Percentiles rank a stretch among this genome's conserved stretches.
These are phyloP conservation scores for Phorcus lineatus DNA, from an alignment of 2,888 invertebrate genomes.

Conservation along the genomic window DNA sequence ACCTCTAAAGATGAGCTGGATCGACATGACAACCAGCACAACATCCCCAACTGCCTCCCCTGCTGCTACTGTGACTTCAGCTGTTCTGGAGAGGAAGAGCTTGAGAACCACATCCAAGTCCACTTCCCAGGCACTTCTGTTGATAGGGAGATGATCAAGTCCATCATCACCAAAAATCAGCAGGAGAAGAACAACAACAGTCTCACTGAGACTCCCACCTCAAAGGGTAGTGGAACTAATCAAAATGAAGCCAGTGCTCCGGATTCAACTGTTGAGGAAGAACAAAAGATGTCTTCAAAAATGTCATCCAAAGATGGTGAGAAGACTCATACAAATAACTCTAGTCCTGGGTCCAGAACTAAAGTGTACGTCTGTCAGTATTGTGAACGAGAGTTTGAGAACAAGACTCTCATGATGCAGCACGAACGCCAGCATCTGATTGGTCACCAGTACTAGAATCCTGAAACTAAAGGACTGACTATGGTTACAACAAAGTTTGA, in stretches of 20 bases:
- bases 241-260: slow-evolving; percentile 40
- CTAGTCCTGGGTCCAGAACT: slow-evolving; percentile 23
- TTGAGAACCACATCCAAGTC: slow-evolving; percentile 58
- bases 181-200: slow-evolving; percentile 25
- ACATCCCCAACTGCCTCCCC: slow-evolving; percentile 43
- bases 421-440: slow-evolving; percentile 68
- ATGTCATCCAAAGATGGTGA: not conserved
- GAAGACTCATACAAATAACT: slow-evolving; percentile 2
- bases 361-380: slow-evolving; percentile 68
- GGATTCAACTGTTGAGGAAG: slow-evolving; percentile 49
- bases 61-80: slow-evolving; percentile 69
- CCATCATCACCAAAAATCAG: slow-evolving; percentile 28
- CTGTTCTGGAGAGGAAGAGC: slow-evolving; percentile 49
- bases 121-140: slow-evolving; percentile 64
- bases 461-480: too few species aligned
- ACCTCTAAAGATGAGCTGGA: slow-evolving; percentile 54
- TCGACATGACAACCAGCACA: slow-evolving; percentile 59
- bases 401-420: slow-evolving; percentile 59
- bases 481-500: too few species aligned
- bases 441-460: slow-evolving; percentile 30
- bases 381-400: slow-evolving; percentile 68
- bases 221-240: slow-evolving; percentile 33
- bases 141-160: slow-evolving; percentile 48
- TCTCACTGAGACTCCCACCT: slow-evolving; percentile 25
- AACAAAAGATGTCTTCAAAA: slow-evolving; percentile 11